A percentile compares a stretch with the other conserved stretches of the same genome.
These are phyloP conservation scores for Neoascia interrupta DNA, from an alignment of 2,888 invertebrate genomes.

Conservation along the genomic window DNA sequence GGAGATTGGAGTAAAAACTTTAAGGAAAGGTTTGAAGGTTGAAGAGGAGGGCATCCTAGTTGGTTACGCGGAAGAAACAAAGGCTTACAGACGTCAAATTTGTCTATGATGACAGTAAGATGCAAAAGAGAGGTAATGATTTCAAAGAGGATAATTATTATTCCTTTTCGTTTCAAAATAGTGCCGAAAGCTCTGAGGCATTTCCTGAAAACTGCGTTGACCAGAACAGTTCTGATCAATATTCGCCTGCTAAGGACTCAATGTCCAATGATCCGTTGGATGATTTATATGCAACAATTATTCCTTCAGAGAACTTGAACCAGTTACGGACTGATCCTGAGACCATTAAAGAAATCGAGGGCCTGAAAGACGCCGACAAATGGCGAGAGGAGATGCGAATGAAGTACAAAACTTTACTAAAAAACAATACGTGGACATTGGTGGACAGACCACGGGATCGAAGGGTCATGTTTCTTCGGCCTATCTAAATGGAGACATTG, in stretches of 20 bases:
- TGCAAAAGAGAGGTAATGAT: background rate
- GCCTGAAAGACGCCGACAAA: background rate
- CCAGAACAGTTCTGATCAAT: background rate
- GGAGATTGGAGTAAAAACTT: conserved; percentile 11
- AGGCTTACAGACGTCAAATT: conserved; percentile 20
- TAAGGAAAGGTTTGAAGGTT: background rate
- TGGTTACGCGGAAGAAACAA: conserved; percentile 7
- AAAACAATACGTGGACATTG: conserved; percentile 22
- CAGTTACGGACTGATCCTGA: background rate
- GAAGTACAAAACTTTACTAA: background rate
- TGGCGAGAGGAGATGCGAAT: background rate
- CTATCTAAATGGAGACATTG: conserved; percentile 25
- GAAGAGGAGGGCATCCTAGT: conserved; percentile 16
- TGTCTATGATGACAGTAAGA: background rate
- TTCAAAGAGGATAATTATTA: conserved; percentile 9
- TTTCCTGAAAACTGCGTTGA: background rate
- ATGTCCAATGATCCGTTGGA: background rate
- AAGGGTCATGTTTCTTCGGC: conserved; percentile 19
- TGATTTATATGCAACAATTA: background rate
- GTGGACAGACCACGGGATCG: conserved; percentile 1
- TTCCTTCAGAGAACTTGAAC: background rate
- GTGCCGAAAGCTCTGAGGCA: background rate
- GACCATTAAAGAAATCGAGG: conserved; percentile 2
- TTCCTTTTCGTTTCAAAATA: conserved; percentile 14
- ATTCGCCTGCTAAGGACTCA: background rate